Percentiles rank a stretch among this genome's conserved stretches.
Conservation (phyloP, 2,113 vertebrate species). For the Protomyctophum bolini region DNA sequence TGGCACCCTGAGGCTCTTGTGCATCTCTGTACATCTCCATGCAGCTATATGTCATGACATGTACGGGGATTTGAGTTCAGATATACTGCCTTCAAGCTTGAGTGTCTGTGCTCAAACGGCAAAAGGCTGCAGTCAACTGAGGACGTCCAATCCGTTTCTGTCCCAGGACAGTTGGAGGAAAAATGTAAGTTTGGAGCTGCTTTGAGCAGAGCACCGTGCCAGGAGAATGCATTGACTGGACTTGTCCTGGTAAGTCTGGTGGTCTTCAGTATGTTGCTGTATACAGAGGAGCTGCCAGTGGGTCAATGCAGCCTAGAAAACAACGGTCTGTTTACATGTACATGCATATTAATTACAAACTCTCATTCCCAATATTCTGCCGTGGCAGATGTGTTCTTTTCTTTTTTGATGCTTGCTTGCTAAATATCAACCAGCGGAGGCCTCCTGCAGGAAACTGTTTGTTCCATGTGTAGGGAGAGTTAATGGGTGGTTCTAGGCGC, state of each 20-base stretch:
- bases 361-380: no score
- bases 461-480: neutral
- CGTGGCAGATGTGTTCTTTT: neutral
- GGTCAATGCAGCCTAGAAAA: conserved; percentile 21
- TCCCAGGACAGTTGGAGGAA: conserved; percentile 68
- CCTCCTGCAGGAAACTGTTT: neutral
- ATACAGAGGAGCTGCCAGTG: conserved; percentile 36
- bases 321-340: neutral
- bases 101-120: conserved; percentile 45
- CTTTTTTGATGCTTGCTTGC: neutral
- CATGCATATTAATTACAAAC: neutral
- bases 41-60: neutral
- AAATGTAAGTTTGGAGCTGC: conserved; percentile 74
- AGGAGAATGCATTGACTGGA: conserved; percentile 70
- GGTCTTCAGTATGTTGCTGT: conserved; percentile 68
- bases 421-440: neutral
- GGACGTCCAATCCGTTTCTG: conserved; percentile 71
- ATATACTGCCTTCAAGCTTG: neutral
- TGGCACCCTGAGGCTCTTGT: no score
- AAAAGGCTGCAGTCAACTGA: conserved; percentile 44
- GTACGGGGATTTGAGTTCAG: neutral
- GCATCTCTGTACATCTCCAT: neutral
- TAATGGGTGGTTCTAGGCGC: neutral
- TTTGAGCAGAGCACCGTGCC: conserved; percentile 62
- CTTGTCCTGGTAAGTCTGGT: conserved; percentile 76